Percentiles rank a stretch among this genome's conserved stretches.
These are phyloP conservation scores for Cettia cetti DNA, from an alignment of 2,113 vertebrate genomes.

Conservation along the genomic window DNA sequence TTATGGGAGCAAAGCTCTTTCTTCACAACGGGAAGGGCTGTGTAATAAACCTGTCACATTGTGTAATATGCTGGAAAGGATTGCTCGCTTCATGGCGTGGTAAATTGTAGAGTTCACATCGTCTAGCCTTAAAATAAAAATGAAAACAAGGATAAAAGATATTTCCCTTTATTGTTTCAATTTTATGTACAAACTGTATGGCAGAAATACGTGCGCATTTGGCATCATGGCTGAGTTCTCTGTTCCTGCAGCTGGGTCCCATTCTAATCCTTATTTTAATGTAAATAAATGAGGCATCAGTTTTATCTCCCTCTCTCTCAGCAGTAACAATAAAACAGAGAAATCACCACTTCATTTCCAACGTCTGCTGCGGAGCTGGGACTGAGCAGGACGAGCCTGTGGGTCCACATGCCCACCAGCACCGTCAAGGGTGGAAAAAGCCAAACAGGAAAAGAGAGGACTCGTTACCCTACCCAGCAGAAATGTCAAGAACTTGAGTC, in stretches of 20 bases:
- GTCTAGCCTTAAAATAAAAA: slow-evolving; percentile 59
- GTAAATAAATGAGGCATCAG: slow-evolving; percentile 49
- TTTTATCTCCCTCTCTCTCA: slow-evolving; percentile 32
- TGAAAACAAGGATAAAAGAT: slow-evolving; percentile 63
- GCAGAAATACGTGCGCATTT: neutral
- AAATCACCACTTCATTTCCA: neutral
- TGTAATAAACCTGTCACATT: slow-evolving; percentile 45
- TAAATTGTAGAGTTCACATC: slow-evolving; percentile 20
- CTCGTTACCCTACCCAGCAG: neutral
- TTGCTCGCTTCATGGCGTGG: neutral
- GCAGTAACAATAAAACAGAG: slow-evolving; percentile 42
- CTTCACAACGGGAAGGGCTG: slow-evolving; percentile 18
- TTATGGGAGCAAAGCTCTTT: slow-evolving; percentile 36
- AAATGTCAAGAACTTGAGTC: neutral
- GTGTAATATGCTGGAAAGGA: slow-evolving; percentile 44
- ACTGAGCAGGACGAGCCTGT: neutral
- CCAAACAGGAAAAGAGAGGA: neutral
- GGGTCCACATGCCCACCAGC: accelerated
- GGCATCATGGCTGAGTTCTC: neutral
- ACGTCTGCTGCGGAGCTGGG: accelerated
- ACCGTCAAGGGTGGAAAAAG: neutral
- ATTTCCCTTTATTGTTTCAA: slow-evolving; percentile 59
- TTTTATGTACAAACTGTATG: slow-evolving; percentile 50
- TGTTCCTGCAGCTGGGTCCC: slow-evolving; percentile 15
- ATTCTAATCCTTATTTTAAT: slow-evolving; percentile 55